Percentiles rank a stretch among this genome's conserved stretches.
phyloP scores from a whole-genome alignment of 1,140 invertebrate species.

The Acromyrmex echinatior region DNA sequence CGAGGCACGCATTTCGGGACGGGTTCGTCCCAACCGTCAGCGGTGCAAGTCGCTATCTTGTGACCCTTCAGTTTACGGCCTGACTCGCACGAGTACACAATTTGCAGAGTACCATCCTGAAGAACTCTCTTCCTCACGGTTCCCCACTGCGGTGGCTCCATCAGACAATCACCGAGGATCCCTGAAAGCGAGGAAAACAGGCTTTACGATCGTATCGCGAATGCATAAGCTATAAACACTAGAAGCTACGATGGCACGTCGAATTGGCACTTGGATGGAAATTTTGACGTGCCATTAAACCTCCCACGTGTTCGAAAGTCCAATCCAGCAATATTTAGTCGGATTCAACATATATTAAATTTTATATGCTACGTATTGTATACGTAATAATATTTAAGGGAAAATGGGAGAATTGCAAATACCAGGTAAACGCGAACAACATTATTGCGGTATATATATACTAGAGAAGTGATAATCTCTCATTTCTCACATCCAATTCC shows the following conservation, averaged over 20 bases:
- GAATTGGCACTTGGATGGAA: neutral
- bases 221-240: neutral
- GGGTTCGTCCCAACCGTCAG: conserved; percentile 79
- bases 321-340: neutral
- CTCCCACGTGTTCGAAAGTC: neutral
- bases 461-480: too few species aligned
- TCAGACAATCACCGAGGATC: conserved; percentile 77
- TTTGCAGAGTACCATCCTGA: conserved; percentile 79
- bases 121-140: conserved; percentile 77
- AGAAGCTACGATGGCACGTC: neutral
- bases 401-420: too few species aligned
- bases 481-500: too few species aligned
- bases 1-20: conserved; percentile 79
- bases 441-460: too few species aligned
- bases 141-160: conserved; percentile 80
- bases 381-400: neutral
- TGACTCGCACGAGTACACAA: conserved; percentile 80
- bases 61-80: conserved; percentile 80
- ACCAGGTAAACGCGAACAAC: too few species aligned
- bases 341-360: neutral
- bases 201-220: neutral
- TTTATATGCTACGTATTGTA: neutral
- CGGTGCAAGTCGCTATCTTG: conserved; percentile 81
- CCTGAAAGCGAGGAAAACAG: conserved; percentile 71
- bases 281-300: neutral